Evolutionary conservation across 2,888 invertebrate species (phyloP), one percentile per base, ranked within the genome.

Genomic region (Pollenia labialis): DNA sequence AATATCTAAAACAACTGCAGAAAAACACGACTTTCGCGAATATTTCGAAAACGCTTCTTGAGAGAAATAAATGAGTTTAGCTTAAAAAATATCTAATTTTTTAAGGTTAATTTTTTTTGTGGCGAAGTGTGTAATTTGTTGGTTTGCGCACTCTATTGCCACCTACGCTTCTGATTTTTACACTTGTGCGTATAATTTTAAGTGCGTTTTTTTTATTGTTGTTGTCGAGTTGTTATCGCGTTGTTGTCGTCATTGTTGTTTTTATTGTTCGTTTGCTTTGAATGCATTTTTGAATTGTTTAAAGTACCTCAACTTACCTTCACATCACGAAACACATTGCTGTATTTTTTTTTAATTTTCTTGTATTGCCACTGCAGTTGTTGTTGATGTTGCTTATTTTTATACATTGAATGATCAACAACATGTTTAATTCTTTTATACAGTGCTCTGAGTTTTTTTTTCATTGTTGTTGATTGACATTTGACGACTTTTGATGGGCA

Each of bases 401-500:
- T 71, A 46, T 69, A 56, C 40, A 46, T 46, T 54, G 42, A 71
- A 54, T 71, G 56, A 76, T 85, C 69, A 66, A 68, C 87, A 84
- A 83, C 83, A 81, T 84, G 80, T 80, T 68, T 54, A 69, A 50
- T 71, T 16, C 18, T 52, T 62, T 66, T 2, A 58, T 66, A 58
- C 52, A 79, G 23, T 85, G 86, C 71, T 80, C 54, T 16, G 52
- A 76, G 80, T 81, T 69, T 81, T 68, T 62, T 66, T 46, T 87
- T 80, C 56, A 74, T 88, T 88, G 88, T 89, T 90, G 89, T 89
- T 90, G 90, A 90, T 90, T 90, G 90, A 90, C 90, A 90, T 90
- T 90, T 90, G 90, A 90, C 89, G 90, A 90, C 89, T 89, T 89
- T 89, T 89, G 89, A 90, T 90, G 90, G 88, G 90, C 89, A 89